Evolutionary conservation across 2,797 vertebrate genomes (phyloP).

Genomic region (Leptatherina wallacei): DNA sequence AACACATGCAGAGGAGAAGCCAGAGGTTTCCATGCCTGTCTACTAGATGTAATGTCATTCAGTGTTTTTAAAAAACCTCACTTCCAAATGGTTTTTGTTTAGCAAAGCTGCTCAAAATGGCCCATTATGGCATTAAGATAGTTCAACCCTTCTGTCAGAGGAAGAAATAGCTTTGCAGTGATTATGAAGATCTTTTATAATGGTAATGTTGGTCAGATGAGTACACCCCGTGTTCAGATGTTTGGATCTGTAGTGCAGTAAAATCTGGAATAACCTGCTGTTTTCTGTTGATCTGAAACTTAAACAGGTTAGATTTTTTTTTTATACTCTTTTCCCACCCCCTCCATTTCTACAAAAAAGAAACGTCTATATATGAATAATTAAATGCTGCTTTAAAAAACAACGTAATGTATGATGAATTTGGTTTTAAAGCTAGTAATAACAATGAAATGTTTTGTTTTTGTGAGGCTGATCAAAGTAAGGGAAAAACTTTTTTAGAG

Average conservation of each 20-base stretch:
- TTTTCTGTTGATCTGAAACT: slow-evolving; percentile 31
- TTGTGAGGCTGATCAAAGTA: slow-evolving; percentile 3
- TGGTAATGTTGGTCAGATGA: slow-evolving; percentile 41
- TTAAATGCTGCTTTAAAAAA: background rate
- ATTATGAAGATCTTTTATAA: slow-evolving; percentile 38
- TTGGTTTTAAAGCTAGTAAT: background rate
- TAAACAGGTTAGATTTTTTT: background rate
- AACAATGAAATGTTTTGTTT: background rate
- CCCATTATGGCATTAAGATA: slow-evolving; percentile 32
- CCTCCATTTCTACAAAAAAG: background rate
- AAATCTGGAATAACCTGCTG: slow-evolving; percentile 29
- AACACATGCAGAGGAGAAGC: slow-evolving; percentile 31
- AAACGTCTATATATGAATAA: background rate
- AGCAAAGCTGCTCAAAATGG: slow-evolving; percentile 17
- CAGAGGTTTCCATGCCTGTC: slow-evolving; percentile 37
- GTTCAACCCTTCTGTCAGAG: slow-evolving; percentile 29
- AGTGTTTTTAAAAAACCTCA: background rate
- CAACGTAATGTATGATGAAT: background rate
- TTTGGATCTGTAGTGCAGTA: slow-evolving; percentile 10
- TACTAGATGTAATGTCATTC: slow-evolving; percentile 23
- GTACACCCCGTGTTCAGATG: slow-evolving; percentile 14
- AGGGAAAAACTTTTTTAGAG: slow-evolving; percentile 1
- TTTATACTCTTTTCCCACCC: background rate
- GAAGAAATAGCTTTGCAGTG: slow-evolving; percentile 25
- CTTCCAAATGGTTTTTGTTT: slow-evolving; percentile 43